A percentile compares a stretch with the other conserved stretches of the same genome.
Evolutionary conservation across 2,797 vertebrate species (phyloP).

Genomic region (Siniperca obscura): DNA sequence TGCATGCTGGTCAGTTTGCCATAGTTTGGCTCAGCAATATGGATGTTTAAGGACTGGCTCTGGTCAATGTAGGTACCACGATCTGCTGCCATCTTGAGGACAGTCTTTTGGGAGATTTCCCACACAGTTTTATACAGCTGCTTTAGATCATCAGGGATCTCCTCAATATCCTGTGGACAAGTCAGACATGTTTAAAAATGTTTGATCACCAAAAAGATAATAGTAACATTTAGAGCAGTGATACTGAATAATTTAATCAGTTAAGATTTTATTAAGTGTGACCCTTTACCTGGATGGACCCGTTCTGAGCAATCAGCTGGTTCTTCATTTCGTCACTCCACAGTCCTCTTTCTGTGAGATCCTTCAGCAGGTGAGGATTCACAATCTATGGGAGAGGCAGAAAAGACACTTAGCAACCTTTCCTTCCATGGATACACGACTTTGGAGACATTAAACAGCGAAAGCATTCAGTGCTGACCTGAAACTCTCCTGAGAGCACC

Average conservation of each 20-base stretch:
- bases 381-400: conserved; percentile 84
- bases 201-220: not conserved
- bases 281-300: conserved; percentile 92
- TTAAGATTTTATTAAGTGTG: not conserved
- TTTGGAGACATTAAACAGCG: not conserved
- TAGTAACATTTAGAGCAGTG: not conserved
- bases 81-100: conserved; percentile 97
- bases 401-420: not conserved
- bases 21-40: conserved; percentile 97
- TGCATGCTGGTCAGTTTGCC: conserved; percentile 99
- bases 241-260: not conserved
- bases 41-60: conserved; percentile 98
- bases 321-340: conserved; percentile 99
- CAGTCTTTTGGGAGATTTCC: conserved; percentile 96
- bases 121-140: conserved; percentile 97
- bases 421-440: not conserved
- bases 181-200: not conserved
- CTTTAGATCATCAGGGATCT: conserved; percentile 93
- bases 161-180: conserved; percentile 85
- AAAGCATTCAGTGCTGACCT: conserved; percentile 71
- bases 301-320: conserved; percentile 94
- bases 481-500: conserved; percentile 97
- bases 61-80: conserved; percentile 97
- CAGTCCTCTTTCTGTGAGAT: conserved; percentile 92
- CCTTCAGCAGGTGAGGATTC: conserved; percentile 95